Evolutionary conservation across 1,140 invertebrate species (phyloP), one percentile per base, ranked within the genome.

Genomic region (Tachypleus tridentatus): DNA sequence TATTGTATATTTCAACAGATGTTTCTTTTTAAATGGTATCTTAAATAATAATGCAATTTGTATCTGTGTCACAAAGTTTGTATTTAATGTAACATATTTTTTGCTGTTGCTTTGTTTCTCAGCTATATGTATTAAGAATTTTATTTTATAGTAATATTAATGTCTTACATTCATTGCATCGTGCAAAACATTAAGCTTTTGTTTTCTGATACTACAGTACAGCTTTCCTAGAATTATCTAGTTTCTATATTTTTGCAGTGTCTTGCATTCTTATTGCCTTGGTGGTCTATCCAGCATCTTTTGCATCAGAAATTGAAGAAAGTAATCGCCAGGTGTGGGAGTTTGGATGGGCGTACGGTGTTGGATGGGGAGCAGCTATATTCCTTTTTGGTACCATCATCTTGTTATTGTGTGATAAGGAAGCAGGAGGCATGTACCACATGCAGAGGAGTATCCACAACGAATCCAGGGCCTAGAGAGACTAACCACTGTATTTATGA

Each of bases 381-480:
- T 97, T 98, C 77, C 82, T 96, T 49, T 93, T 97, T 77, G 93
- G 93, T 29, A 91, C 89, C 48, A 88, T 93, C 0, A 84, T 97
- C 11, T 80, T 98, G 64, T 80, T 98, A 70, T 82, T 97, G 56
- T 96, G 94, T 76, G 94, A 98, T 80, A 96, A 96, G 76, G 94
- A 98, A 78, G 93, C 89, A 69, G 93, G 97, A 79, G 93, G 97
- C 78, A 91, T 98, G 73, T 96, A 97, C 79, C 97, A 97, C 80
- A 96, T 97, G 79, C 94, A 98, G 71, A 79, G 80, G 67, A 80
- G 77, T 0, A 74, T 75, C 93, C 92, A n/a, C 53, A 54, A 54
- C 53, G 53, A 54, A 8, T 54, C 53, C 0, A 54, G 3, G n/a
- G 53, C 53, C 91, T 4, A 97, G 93, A 93, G 93, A 93, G 59